These are phyloP conservation scores for Engystomops pustulosus DNA, from an alignment of 2,113 vertebrate genomes.

Conservation along the genomic window DNA sequence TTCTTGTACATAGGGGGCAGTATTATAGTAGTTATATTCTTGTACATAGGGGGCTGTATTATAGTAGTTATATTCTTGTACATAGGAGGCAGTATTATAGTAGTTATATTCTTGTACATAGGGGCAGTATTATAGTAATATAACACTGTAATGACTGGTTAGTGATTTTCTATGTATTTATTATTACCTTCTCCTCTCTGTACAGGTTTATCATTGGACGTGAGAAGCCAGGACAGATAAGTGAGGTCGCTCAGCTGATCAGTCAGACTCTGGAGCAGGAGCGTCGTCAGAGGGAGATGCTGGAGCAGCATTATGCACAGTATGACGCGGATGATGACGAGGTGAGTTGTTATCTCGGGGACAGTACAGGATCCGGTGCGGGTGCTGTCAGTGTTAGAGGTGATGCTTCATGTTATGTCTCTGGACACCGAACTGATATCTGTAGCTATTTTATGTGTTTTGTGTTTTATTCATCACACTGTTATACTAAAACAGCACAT, in stretches of 20 bases:
- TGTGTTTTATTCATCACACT: too few relatives aligned
- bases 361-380: too few relatives aligned
- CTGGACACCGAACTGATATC: too few relatives aligned
- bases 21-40: conserved; percentile 7
- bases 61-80: conserved; percentile 9
- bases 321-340: conserved; percentile 96
- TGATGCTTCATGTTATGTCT: too few relatives aligned
- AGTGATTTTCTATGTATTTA: background rate
- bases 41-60: background rate
- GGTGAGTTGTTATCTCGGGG: too few relatives aligned
- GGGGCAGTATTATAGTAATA: background rate
- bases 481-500: too few relatives aligned
- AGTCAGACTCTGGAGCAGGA: conserved; percentile 98
- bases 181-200: conserved; percentile 53
- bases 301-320: conserved; percentile 95
- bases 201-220: conserved; percentile 94
- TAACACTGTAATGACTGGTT: too few relatives aligned
- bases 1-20: background rate
- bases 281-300: conserved; percentile 89
- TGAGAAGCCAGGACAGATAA: conserved; percentile 95
- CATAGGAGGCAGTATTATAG: too few relatives aligned
- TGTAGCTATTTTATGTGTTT: too few relatives aligned
- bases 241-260: conserved; percentile 95
- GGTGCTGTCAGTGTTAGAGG: too few relatives aligned
- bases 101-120: conserved; percentile 9